Base-by-base conservation (phyloP, 2,888 invertebrate genomes). In the Chrysomela aeneicollis region DNA sequence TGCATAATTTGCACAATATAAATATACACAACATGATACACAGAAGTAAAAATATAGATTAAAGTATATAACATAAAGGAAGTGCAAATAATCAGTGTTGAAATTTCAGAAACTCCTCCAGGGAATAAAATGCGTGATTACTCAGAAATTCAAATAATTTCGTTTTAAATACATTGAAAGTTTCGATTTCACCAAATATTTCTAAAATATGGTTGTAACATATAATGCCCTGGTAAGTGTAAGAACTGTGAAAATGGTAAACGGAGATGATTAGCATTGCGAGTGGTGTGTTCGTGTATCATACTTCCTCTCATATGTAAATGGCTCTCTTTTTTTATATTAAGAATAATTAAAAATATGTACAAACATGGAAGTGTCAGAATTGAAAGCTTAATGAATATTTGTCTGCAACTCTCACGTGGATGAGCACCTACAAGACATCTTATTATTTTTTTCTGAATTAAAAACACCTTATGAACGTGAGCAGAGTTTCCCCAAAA, bases 101-200 rank as follows among this genome's bases (percentile, higher is more conserved):
- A 17, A 19, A 17, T 47, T 47, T 47, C 3, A 19, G 47, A 47
- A 47, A 47, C 47, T 47, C 47, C 47, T 47, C 47, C n/a, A 9
- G n/a, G 8, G 47, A 47, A 47, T 47, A 47, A 47, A 47, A 47
- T 47, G 47, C 19, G 17, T 19, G 47, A 47, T 47, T 17, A 47
- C 47, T 47, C n/a, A 18, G 18, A 19, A 18, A 6, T 3, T 47
- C 18, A 19, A 47, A 47, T 17, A 47, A n/a, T 47, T 47, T 47
- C 9, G 35, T 35, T 35, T 35, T 35, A 35, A 35, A 35, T 5
- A 12, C 2, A 35, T 35, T 35, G 9, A 47, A 47, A 47, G 10
- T 17, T 47, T 47, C 18, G 47, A 18, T 47, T 47, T 47, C 19
- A 17, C 17, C 47, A 17, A 47, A 47, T 17, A 47, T 47, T 47